Conservation (phyloP, 2,888 invertebrate genomes). For the Leptarthrus brevirostris region DNA sequence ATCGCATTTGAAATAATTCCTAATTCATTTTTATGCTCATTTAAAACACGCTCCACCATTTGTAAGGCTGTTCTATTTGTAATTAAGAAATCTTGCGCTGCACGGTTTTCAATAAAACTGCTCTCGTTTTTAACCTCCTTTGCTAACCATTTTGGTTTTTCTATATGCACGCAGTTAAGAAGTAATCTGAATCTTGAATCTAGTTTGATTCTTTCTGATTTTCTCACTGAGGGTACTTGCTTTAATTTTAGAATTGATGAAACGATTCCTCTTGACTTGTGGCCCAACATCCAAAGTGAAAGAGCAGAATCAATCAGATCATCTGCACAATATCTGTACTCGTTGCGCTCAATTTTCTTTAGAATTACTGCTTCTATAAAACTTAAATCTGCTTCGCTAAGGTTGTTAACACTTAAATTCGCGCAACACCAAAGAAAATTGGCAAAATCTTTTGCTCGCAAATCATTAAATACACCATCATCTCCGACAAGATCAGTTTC, state of each 20-base stretch:
- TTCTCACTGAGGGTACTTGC: constrained; percentile 47
- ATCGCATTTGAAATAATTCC: constrained; percentile 58
- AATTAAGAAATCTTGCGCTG: constrained; percentile 60
- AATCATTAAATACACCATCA: constrained; percentile 43
- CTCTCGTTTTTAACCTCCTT: background rate
- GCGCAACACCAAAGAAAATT: constrained; percentile 64
- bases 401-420: constrained; percentile 57
- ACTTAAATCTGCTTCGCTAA: constrained; percentile 57
- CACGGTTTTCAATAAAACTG: constrained; percentile 57
- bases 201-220: constrained; percentile 61
- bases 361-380: constrained; percentile 59
- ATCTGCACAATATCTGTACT: constrained; percentile 61
- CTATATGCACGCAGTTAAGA: constrained; percentile 62
- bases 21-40: constrained; percentile 54
- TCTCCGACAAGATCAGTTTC: constrained; percentile 3
- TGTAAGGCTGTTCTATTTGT: constrained; percentile 58
- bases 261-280: constrained; percentile 60
- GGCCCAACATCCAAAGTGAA: constrained; percentile 61
- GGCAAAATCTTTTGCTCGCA: constrained; percentile 63
- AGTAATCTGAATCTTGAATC: constrained; percentile 63
- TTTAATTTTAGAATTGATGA: constrained; percentile 55
- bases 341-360: constrained; percentile 58
- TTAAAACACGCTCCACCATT: constrained; percentile 57
- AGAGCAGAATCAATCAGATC: constrained; percentile 63
- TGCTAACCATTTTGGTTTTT: constrained; percentile 59